Base-by-base conservation (phyloP, 2,888 invertebrate genomes). In the Acanthosepion pharaonis region DNA sequence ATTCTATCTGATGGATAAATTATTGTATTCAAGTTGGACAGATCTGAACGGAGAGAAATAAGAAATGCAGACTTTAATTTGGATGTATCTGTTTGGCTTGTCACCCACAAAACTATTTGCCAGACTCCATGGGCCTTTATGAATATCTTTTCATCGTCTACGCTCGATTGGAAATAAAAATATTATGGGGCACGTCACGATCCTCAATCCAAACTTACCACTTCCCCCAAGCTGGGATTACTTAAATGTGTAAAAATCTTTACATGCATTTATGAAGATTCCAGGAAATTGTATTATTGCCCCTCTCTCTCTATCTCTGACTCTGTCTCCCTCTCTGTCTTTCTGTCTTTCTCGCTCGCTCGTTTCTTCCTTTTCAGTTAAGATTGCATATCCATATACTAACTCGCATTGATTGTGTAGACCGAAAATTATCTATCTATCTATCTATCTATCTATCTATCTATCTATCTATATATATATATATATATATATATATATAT, bases 81-180 rank as follows among this genome's bases (percentile, higher is more conserved):
- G 33, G 9, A 15, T 0, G 78, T 78, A 78, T 59, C 59, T 78
- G 78, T n/a, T 78, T 78, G n/a, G n/a, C 78, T 78, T n/a, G 78
- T 78, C 78, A 59, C 59, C 20, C 23, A 15, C 23, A 18, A 15
- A 59, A 59, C 59, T 59, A 23, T 59, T 59, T 59, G 59, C 20
- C 59, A 5, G 59, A 59, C 59, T 23, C 59, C 23, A 59, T 23
- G n/a, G n/a, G 78, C n/a, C 15, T 78, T 78, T n/a, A 33, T 78
- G 78, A 78, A 33, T n/a, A n/a, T 78, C n/a, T n/a, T 78, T 33
- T 33, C n/a, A 78, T 78, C 78, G 78, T 78, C n/a, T 78, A 78
- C 78, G 33, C n/a, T 78, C 78, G 78, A 78, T 78, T 78, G 78
- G 78, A 78, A 78, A 78, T 78, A 15, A 78, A 78, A 78, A 78